Percentiles rank a stretch among this genome's conserved stretches.
These are phyloP conservation scores for Coptodon bakossiorum DNA, from an alignment of 2,113 vertebrate genomes.

Conservation along the genomic window DNA sequence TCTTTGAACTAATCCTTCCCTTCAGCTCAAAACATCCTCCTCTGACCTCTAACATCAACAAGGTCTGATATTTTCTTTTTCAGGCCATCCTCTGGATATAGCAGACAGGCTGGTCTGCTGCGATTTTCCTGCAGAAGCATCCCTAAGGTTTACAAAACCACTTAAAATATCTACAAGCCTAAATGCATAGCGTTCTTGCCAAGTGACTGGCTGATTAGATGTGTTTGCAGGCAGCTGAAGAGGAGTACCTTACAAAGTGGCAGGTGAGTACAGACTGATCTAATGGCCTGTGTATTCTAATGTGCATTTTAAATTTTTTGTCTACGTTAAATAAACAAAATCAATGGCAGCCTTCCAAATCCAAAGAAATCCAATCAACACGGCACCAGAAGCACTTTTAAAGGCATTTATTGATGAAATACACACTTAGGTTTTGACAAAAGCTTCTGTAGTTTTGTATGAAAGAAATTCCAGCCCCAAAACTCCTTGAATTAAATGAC, in stretches of 20 bases:
- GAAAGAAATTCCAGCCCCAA: slow-evolving; percentile 65
- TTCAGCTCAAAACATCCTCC: background rate
- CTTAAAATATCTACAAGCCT: background rate
- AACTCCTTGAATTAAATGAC: slow-evolving; percentile 55
- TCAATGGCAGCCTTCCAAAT: background rate
- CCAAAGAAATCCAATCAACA: background rate
- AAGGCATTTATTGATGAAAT: slow-evolving; percentile 82
- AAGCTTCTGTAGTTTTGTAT: slow-evolving; percentile 70
- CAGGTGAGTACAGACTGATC: background rate
- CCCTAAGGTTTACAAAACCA: background rate
- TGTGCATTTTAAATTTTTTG: background rate
- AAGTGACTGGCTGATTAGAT: background rate
- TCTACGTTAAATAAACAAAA: background rate
- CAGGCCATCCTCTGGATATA: background rate
- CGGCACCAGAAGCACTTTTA: slow-evolving; percentile 38
- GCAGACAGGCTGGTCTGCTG: background rate
- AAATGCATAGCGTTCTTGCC: background rate
- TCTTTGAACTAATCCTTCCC: background rate
- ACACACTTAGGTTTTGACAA: slow-evolving; percentile 75
- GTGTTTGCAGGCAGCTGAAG: background rate
- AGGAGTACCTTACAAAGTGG: background rate
- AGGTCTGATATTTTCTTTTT: background rate
- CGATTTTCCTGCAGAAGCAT: background rate
- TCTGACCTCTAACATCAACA: background rate
- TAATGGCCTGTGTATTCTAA: background rate